These are phyloP conservation scores for Clarias pachynema DNA, from an alignment of 2,797 vertebrate species.

Conservation along the genomic window DNA sequence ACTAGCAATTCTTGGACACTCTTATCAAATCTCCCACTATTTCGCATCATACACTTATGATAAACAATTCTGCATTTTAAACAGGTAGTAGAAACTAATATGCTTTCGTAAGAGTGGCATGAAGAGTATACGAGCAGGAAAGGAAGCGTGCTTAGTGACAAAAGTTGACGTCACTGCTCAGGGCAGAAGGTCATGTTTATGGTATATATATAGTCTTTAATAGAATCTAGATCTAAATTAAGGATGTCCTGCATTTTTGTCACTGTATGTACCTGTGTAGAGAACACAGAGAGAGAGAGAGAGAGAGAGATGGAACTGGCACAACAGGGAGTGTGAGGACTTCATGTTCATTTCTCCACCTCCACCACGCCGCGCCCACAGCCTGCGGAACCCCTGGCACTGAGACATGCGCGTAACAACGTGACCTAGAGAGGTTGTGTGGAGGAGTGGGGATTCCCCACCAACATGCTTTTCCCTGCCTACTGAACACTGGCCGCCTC, in stretches of 20 bases:
- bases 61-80: background rate
- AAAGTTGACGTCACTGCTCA: background rate
- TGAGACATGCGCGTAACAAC: conserved; percentile 53
- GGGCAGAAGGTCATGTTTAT: conserved; percentile 7
- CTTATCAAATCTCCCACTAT: background rate
- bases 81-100: background rate
- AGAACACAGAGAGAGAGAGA: background rate
- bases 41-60: background rate
- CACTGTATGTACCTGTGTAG: conserved; percentile 16
- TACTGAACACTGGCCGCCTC: conserved; percentile 65
- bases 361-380: conserved; percentile 64
- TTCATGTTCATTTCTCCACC: conserved; percentile 58
- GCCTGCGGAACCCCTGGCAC: conserved; percentile 70
- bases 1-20: background rate
- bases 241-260: conserved; percentile 48
- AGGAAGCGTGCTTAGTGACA: background rate
- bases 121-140: background rate
- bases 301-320: conserved; percentile 61
- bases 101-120: background rate
- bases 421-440: conserved; percentile 59
- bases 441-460: conserved; percentile 74
- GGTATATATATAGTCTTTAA: conserved; percentile 17
- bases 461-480: conserved; percentile 67
- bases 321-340: conserved; percentile 70
- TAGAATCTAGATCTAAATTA: conserved; percentile 38